phyloP scores from a whole-genome alignment of 2,797 vertebrate genomes.

The Chromobotia macracanthus region DNA sequence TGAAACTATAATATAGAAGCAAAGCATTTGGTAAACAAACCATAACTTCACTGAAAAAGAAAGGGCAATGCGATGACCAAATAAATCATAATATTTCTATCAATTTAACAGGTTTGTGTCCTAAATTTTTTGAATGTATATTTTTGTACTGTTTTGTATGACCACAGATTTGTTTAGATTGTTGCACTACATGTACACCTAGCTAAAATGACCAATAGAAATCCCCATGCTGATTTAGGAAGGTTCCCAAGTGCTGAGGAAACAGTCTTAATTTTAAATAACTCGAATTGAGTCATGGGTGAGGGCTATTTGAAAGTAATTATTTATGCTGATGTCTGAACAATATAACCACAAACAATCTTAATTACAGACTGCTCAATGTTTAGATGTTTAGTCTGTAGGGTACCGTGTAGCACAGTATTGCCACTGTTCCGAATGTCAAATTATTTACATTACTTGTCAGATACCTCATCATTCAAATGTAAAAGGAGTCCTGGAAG shows the following conservation, averaged over 20 bases:
- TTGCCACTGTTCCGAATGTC: conserved; percentile 64
- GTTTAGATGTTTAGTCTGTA: conserved; percentile 49
- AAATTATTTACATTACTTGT: conserved; percentile 75
- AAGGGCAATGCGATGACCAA: too few relatives aligned
- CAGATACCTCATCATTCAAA: conserved; percentile 72
- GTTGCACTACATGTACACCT: too few relatives aligned
- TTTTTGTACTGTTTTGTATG: too few relatives aligned
- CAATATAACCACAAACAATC: conserved; percentile 47
- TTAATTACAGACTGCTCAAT: conserved; percentile 48
- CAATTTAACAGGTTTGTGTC: too few relatives aligned
- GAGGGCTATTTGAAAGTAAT: conserved; percentile 60
- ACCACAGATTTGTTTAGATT: too few relatives aligned
- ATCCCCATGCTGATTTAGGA: too few relatives aligned
- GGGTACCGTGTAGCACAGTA: conserved; percentile 33
- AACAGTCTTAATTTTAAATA: conserved; percentile 46
- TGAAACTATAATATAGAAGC: too few relatives aligned
- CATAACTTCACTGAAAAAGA: too few relatives aligned
- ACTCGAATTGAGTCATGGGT: conserved; percentile 54
- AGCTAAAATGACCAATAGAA: too few relatives aligned
- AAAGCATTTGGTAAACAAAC: too few relatives aligned
- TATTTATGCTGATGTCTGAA: conserved; percentile 59
- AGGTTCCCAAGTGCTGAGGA: conserved; percentile 32
- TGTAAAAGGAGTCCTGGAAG: conserved; percentile 57
- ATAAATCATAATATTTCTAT: too few relatives aligned
- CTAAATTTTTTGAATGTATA: too few relatives aligned